Base-by-base conservation (phyloP, 2,888 invertebrate genomes). In the Meloe dianella region DNA sequence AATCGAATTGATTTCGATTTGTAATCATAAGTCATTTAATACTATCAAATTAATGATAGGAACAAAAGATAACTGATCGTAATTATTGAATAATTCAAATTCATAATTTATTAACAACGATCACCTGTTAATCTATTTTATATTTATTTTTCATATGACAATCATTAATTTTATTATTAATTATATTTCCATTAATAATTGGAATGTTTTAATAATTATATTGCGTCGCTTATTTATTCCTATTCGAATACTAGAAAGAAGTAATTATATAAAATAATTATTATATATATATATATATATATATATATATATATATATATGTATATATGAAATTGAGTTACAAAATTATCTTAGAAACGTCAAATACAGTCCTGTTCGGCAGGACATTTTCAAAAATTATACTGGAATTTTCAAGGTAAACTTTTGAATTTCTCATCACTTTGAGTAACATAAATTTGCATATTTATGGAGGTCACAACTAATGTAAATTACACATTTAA, bases 391-490 rank as follows among this genome's bases (percentile, higher is more conserved):
- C 57, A 60, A 69, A 69, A 69, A n/a, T 69, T 66, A 69, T 61
- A 66, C 68, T 66, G 63, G 68, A 69, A 69, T 63, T 69, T 66
- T 66, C 68, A 69, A 69, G 68, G 68, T 69, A 69, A 69, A 66
- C 66, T 66, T 66, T 66, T 64, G 66, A 69, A 69, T 69, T 69
- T 69, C 68, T 69, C 68, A 69, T 69, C 68, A 66, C 68, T 69
- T 51, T 54, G 57, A 67, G 63, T 67, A 66, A 59, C 65, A 57
- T 65, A 27, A 57, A 69, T 69, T 69, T 65, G 66, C 68, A 69
- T 69, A 69, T 69, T 69, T 69, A 69, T 69, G 64, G 68, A 69
- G 68, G 68, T 69, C 68, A 69, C 68, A 64, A 66, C 64, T 69
- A 66, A 64, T 69, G 64, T 66, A 64, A 66, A 66, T 64, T 69